These are phyloP conservation scores for Netelia inedita DNA, from an alignment of 2,888 invertebrate genomes.

Conservation along the genomic window DNA sequence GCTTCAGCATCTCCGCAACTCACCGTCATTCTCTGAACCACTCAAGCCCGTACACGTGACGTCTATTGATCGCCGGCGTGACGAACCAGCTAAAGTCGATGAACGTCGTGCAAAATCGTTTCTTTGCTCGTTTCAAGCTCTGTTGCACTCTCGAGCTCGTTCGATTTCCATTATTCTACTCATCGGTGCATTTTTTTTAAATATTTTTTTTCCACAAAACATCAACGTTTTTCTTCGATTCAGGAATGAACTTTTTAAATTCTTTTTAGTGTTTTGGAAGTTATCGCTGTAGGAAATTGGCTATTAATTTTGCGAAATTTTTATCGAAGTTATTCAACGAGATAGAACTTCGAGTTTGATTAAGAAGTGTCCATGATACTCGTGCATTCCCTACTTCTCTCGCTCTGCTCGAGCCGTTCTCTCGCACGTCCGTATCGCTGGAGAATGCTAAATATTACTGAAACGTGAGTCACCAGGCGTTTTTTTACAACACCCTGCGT, in stretches of 20 bases:
- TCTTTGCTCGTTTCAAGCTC: slow-evolving; percentile 51
- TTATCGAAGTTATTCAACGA: background rate
- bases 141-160: slow-evolving; percentile 23
- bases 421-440: slow-evolving; percentile 72
- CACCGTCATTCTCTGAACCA: slow-evolving; percentile 14
- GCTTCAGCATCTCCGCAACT: slow-evolving; percentile 33
- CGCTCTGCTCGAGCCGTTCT: slow-evolving; percentile 5
- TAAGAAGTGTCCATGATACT: slow-evolving; percentile 23
- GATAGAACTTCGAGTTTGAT: slow-evolving; percentile 22
- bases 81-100: slow-evolving; percentile 43
- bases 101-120: slow-evolving; percentile 41
- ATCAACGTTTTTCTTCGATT: background rate
- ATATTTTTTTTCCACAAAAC: background rate
- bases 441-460: slow-evolving; percentile 80
- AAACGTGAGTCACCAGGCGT: slow-evolving; percentile 76
- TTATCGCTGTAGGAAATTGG: background rate
- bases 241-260: background rate
- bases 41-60: background rate
- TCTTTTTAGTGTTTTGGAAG: background rate
- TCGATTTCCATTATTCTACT: slow-evolving; percentile 26
- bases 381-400: background rate
- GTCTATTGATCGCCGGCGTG: slow-evolving; percentile 39
- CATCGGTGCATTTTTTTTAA: background rate
- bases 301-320: background rate
- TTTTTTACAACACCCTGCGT: slow-evolving; percentile 33